Base-by-base conservation (phyloP, 2,888 invertebrate species). In the Neocrepidodera transversa region DNA sequence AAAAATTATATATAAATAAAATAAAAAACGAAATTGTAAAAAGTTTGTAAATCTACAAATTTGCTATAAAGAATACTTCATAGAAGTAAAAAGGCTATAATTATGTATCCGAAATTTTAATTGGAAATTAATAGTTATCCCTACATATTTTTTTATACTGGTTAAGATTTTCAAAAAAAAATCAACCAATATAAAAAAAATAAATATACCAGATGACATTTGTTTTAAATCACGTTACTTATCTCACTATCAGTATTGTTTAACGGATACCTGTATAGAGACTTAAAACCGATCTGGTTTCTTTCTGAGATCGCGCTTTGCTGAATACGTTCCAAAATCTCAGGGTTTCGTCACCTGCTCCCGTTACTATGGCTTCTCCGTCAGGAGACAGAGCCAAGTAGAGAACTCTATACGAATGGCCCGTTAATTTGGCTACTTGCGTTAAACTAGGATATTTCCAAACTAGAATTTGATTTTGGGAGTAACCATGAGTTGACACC, bases 311-410 rank as follows among this genome's bases (percentile, higher is more conserved):
- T 30, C 95, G 87, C 11, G 95, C 95, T 83, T 98, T 98, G 75
- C 95, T 96, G 82, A 99, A 99, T 0, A 99, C 97, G 83, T 97
- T 97, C 98, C 97, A 99, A 80, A 98, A 99, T 5, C 98, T 85
- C 3, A 99, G 83, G 0, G 98, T 99, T 78, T 98, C 98, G 80
- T 98, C 98, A 0, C 98, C 98, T 1, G 98, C 98, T 18, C 98
- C 98, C 0, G 98, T 99, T 0, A 99, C 98, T 66, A 99, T 98
- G 1, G 97, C 95, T 78, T 98, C 97, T 26, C 98, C 98, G 78
- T 97, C 97, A 0, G 98, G 98, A 2, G 97, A 97, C 79, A 98
- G 87, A 0, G 98, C 97, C 71, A 98, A 81, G 80, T 98, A 98
- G 0, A 99, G 83, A 2, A 99, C 98, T 67, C 98, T 84, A 79